Evolutionary conservation across 1,140 invertebrate species (phyloP), one percentile per base, ranked within the genome.

Genomic region (Brachionus koreanus): DNA sequence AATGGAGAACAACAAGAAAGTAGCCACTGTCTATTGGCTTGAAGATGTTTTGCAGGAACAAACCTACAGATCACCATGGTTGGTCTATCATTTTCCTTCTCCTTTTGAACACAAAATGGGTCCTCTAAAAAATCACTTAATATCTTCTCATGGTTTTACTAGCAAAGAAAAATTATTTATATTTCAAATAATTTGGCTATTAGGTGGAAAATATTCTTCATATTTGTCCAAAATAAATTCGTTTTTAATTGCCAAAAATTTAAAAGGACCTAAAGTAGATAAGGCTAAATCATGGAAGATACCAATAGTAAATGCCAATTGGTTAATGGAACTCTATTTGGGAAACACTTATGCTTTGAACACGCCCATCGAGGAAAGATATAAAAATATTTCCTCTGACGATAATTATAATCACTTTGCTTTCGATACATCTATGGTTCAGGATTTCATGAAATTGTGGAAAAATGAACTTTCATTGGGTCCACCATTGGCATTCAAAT

Each of bases 31-130:
- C 42, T 79, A 79, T 42, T 79, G 76, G 76, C 39, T 79, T 12
- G 76, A 79, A 79, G 76, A 79, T 65, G 76, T 79, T 10, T 35
- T 79, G 5, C 76, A 79, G 43, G 76, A 79, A 10, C 76, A 79
- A 65, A 25, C 19, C 7, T 39, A 37, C 19, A 25, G 76, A 35
- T 10, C 76, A 42, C 76, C 76, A 23, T 79, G 76, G 76, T 43
- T 79, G 35, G 76, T 43, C 29, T 79, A 79, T 25, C 76, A 79
- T 43, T 79, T 61, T 43, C 76, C 76, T n/a, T 61, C 49, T 7
- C 76, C 76, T 33, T 79, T 23, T 42, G 49, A 79, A 19, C 49
- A 25, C 2, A 61, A 65, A 57, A 61, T 23, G 6, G 76, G 49
- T 61, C 76, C 76, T 13, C 33, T 79, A 4, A 2, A 12, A 43